These are phyloP conservation scores for Noctua janthina DNA, from an alignment of 2,888 invertebrate species.

Conservation along the genomic window DNA sequence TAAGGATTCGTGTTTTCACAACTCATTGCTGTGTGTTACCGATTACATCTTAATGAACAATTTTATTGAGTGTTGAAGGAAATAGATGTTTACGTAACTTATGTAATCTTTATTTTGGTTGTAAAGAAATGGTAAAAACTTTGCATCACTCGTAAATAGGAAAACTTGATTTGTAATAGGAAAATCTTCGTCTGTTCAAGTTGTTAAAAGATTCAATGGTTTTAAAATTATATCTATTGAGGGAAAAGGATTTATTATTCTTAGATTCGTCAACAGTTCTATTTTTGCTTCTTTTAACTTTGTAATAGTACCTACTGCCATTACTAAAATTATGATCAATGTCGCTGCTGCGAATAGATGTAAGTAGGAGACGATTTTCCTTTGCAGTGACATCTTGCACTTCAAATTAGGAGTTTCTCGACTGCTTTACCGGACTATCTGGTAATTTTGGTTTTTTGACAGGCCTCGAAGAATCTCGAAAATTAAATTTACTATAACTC, in stretches of 20 bases:
- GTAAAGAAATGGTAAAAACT: slow-evolving; percentile 15
- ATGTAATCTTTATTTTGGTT: slow-evolving; percentile 26
- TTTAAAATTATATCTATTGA: background rate
- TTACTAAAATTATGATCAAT: background rate
- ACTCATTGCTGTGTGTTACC: too few species aligned
- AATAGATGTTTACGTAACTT: slow-evolving; percentile 16
- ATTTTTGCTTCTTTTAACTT: background rate
- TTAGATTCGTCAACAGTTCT: background rate
- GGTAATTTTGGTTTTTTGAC: background rate
- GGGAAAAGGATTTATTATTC: too few species aligned
- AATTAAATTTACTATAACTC: background rate
- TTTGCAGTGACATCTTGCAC: background rate
- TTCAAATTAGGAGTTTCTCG: background rate
- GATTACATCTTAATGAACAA: slow-evolving; percentile 27
- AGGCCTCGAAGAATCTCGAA: background rate
- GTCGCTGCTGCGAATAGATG: background rate
- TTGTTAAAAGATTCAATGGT: background rate
- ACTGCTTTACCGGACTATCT: background rate
- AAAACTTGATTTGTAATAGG: background rate
- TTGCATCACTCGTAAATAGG: background rate
- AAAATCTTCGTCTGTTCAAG: background rate
- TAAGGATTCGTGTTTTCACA: too few species aligned
- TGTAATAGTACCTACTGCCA: too few species aligned
- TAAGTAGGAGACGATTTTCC: background rate
- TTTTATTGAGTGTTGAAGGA: background rate